A percentile compares a stretch with the other conserved stretches of the same genome.
Conservation (phyloP, 2,113 vertebrate genomes). For the Philantomba maxwellii region DNA sequence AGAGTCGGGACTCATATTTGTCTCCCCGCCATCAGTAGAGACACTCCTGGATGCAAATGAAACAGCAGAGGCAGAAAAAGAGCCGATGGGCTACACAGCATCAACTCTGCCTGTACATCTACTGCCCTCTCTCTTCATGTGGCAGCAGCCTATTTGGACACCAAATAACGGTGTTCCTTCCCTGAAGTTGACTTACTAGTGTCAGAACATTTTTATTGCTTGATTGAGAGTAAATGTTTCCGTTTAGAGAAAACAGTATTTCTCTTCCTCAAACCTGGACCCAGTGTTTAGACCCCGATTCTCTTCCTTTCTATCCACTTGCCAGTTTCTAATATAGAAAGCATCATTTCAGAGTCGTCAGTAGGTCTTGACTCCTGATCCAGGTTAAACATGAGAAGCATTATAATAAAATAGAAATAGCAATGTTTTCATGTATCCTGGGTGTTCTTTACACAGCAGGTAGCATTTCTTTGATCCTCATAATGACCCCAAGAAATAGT, state of each 20-base stretch:
- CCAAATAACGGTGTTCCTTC: too few species aligned
- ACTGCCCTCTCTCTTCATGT: accelerated
- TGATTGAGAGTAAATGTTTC: too few species aligned
- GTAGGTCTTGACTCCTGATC: too few species aligned
- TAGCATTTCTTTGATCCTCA: too few species aligned
- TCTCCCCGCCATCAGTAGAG: accelerated
- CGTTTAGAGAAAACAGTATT: neutral
- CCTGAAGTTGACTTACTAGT: neutral
- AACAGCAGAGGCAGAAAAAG: neutral
- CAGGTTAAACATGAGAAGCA: too few species aligned
- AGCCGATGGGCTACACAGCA: accelerated
- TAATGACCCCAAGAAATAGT: too few species aligned
- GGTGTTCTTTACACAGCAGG: neutral
- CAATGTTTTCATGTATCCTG: accelerated
- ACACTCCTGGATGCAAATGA: neutral
- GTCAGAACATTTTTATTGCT: too few species aligned
- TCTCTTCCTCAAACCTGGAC: neutral
- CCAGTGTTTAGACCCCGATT: too few species aligned
- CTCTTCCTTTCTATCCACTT: neutral
- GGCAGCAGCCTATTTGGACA: neutral
- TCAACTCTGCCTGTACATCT: accelerated
- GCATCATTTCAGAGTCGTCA: neutral
- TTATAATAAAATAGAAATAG: neutral
- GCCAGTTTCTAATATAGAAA: neutral
- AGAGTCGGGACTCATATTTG: neutral